A percentile compares a stretch with the other conserved stretches of the same genome.
phyloP scores from a whole-genome alignment of 1,140 invertebrate genomes.

The Spodoptera litura region DNA sequence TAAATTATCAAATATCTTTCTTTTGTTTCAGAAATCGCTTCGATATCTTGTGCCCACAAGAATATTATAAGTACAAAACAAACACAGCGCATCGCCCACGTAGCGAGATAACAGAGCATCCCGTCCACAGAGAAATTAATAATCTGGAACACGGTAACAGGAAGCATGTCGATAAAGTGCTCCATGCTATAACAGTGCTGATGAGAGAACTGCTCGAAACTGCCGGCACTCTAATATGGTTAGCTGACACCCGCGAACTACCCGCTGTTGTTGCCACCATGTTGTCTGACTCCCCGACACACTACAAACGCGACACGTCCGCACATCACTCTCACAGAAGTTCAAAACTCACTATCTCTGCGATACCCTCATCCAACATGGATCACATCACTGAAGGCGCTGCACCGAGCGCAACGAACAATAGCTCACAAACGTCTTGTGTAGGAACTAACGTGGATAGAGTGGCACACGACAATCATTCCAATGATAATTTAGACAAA shows the following conservation, averaged over 20 bases:
- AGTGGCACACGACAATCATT: slow-evolving; percentile 68
- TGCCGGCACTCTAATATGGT: slow-evolving; percentile 58
- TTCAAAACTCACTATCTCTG: slow-evolving; percentile 36
- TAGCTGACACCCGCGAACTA: slow-evolving; percentile 64
- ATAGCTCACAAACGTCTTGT: slow-evolving; percentile 46
- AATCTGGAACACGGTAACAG: slow-evolving; percentile 78
- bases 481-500: slow-evolving; percentile 70
- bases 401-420: slow-evolving; percentile 13
- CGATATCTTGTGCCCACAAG: slow-evolving; percentile 82
- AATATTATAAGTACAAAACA: slow-evolving; percentile 80
- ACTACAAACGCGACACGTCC: slow-evolving; percentile 17
- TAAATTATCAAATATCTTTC: slow-evolving; percentile 66
- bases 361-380: slow-evolving; percentile 45
- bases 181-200: slow-evolving; percentile 55
- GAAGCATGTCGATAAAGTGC: slow-evolving; percentile 77
- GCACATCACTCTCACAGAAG: slow-evolving; percentile 21
- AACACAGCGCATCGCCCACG: slow-evolving; percentile 77
- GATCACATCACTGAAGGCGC: slow-evolving; percentile 46
- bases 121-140: slow-evolving; percentile 77
- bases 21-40: slow-evolving; percentile 83
- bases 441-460: slow-evolving; percentile 58
- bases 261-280: slow-evolving; percentile 33
- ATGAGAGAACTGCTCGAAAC: slow-evolving; percentile 55
- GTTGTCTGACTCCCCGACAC: slow-evolving; percentile 22
- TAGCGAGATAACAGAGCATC: slow-evolving; percentile 74